Evolutionary conservation across 1,140 invertebrate genomes (phyloP).

Genomic region (Pentalonia nigronervosa): DNA sequence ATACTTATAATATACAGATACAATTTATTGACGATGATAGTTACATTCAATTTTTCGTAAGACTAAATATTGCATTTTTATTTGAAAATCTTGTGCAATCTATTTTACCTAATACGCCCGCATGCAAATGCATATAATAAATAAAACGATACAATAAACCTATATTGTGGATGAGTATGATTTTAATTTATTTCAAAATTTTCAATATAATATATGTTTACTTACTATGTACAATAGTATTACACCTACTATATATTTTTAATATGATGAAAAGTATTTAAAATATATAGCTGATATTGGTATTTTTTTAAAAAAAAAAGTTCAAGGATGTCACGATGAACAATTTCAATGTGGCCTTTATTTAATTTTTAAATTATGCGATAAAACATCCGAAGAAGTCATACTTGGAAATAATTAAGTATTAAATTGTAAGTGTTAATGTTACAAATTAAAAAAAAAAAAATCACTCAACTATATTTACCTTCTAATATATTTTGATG

Average conservation of each 20-base stretch:
- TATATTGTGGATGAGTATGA: background rate
- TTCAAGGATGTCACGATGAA: conserved; percentile 38
- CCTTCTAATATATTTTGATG: background rate
- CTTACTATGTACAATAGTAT: background rate
- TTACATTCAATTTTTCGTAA: background rate
- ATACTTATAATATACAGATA: background rate
- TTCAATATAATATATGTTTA: background rate
- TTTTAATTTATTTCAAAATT: background rate
- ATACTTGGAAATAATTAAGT: conserved; percentile 15
- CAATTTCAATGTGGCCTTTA: conserved; percentile 18
- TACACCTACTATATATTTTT: background rate
- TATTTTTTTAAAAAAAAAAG: background rate
- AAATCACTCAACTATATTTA: background rate
- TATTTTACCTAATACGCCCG: background rate
- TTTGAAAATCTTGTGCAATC: background rate
- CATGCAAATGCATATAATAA: background rate
- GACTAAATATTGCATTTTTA: conserved; percentile 1
- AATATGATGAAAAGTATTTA: background rate
- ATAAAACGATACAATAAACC: background rate
- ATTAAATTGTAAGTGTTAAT: background rate
- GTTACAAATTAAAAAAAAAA: conserved; percentile 14
- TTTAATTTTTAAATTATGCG: background rate
- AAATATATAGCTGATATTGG: background rate
- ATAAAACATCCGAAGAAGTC: background rate
- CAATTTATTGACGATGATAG: background rate